Evolutionary conservation across 2,888 invertebrate species (phyloP).

Genomic region (Amiota mariae): DNA sequence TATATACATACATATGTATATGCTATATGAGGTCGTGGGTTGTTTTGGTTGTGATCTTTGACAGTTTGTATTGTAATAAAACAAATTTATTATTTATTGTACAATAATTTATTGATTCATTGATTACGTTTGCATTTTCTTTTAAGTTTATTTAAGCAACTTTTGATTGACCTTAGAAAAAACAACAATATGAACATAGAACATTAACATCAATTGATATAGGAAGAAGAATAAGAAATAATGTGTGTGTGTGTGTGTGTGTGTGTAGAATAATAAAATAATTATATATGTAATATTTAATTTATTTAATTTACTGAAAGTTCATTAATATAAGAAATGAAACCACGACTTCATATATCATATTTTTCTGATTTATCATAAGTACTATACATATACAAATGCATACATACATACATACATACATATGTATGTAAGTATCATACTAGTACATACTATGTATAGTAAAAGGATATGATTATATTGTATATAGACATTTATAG

Average conservation of each 20-base stretch:
- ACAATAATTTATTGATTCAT: slow-evolving; percentile 39
- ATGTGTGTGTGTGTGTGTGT: no score
- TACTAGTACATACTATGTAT: no score
- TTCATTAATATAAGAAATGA: slow-evolving; percentile 30
- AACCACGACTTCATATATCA: slow-evolving; percentile 73
- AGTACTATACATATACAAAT: slow-evolving; percentile 31
- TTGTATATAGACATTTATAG: neutral
- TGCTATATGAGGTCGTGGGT: slow-evolving; percentile 71
- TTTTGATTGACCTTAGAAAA: neutral
- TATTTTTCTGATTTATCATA: slow-evolving; percentile 43
- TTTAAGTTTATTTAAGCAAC: slow-evolving; percentile 56
- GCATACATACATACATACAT: no score
- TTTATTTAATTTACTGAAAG: slow-evolving; percentile 47
- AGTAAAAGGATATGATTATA: slow-evolving; percentile 46
- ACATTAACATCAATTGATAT: no score
- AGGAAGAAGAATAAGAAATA: no score
- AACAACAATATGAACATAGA: no score
- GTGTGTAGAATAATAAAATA: slow-evolving; percentile 33
- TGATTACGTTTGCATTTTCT: slow-evolving; percentile 67
- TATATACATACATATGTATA: slow-evolving; percentile 44
- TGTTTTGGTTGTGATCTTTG: neutral
- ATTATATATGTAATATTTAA: slow-evolving; percentile 18
- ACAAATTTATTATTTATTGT: slow-evolving; percentile 35
- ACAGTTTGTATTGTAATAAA: no score
- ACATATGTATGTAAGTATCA: neutral